These are phyloP conservation scores for Phoxinus dragarum DNA, from an alignment of 2,797 vertebrate species.

Conservation along the genomic window DNA sequence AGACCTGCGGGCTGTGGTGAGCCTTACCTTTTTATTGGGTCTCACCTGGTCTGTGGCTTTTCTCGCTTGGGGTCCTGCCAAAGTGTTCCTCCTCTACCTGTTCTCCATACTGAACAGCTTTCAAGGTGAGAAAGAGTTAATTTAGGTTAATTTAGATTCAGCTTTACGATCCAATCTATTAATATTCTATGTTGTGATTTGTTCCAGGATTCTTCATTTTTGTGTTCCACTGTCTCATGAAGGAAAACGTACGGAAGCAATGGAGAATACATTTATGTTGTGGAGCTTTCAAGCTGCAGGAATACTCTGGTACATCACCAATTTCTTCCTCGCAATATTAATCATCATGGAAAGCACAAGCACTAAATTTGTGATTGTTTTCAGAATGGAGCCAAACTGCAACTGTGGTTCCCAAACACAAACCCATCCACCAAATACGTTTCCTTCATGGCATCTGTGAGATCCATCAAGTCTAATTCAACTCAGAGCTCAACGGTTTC, in stretches of 20 bases:
- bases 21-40: constrained; percentile 87
- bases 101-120: constrained; percentile 88
- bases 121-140: constrained; percentile 80
- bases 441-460: constrained; percentile 54
- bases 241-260: constrained; percentile 78
- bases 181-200: constrained; percentile 8
- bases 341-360: neutral
- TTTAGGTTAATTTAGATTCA: neutral
- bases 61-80: constrained; percentile 83
- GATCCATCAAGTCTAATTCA: constrained; percentile 62
- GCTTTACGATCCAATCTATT: neutral
- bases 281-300: constrained; percentile 74
- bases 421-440: constrained; percentile 39
- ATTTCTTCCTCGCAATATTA: neutral
- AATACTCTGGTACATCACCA: constrained; percentile 71
- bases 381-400: constrained; percentile 82
- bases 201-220: constrained; percentile 78
- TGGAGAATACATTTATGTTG: constrained; percentile 78
- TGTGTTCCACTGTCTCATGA: constrained; percentile 80
- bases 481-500: constrained; percentile 62
- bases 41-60: constrained; percentile 88
- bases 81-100: constrained; percentile 83
- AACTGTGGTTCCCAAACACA: constrained; percentile 62
- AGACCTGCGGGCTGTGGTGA: constrained; percentile 84
- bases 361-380: constrained; percentile 44